A percentile compares a stretch with the other conserved stretches of the same genome.
These are phyloP conservation scores for Anolis carolinensis DNA, from an alignment of 2,113 vertebrate species.

Conservation along the genomic window DNA sequence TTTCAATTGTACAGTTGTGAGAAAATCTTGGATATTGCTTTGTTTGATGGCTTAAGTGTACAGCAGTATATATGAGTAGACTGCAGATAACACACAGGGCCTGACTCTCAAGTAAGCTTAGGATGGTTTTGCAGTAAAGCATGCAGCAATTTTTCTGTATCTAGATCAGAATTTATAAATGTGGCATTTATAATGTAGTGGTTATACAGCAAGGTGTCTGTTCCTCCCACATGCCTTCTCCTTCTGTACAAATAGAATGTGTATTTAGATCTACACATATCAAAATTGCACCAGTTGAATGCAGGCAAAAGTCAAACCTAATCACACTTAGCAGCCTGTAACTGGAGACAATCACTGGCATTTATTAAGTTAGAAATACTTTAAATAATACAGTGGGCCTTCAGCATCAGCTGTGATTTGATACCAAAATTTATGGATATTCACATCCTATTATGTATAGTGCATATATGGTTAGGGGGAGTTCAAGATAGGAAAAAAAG, in stretches of 20 bases:
- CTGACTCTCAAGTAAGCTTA: conserved; percentile 1
- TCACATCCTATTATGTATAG: no score
- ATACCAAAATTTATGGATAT: no score
- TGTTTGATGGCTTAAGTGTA: neutral
- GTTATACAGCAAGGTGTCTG: neutral
- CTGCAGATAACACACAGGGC: neutral
- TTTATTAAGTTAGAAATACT: neutral
- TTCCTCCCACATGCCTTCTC: neutral
- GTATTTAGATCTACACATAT: rapidly evolving
- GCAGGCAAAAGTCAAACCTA: neutral
- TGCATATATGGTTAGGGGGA: no score
- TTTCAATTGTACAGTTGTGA: conserved; percentile 1
- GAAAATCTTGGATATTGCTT: neutral
- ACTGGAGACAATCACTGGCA: neutral
- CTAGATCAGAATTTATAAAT: neutral
- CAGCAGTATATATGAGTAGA: conserved; percentile 4
- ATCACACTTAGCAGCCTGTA: neutral
- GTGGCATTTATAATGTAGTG: neutral
- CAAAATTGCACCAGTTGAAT: neutral
- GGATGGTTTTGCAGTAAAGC: neutral
- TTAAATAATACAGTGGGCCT: neutral
- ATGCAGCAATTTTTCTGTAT: conserved; percentile 1
- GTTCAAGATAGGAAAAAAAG: neutral
- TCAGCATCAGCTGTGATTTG: no score
- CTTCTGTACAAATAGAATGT: rapidly evolving